phyloP scores from a whole-genome alignment of 2,113 vertebrate species.

The Pseudopipra pipra region DNA sequence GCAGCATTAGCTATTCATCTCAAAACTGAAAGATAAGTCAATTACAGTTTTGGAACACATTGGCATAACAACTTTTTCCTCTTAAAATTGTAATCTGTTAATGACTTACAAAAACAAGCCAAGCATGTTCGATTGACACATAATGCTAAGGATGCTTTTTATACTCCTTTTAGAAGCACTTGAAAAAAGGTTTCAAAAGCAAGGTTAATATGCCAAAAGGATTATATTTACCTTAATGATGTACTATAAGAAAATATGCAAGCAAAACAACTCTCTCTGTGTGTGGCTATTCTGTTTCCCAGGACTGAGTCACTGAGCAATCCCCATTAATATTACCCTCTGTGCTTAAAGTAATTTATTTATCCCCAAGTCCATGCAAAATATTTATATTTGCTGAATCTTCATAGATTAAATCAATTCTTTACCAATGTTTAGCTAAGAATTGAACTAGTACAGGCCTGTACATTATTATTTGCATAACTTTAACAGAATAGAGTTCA shows the following conservation, averaged over 20 bases:
- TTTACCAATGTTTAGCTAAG: slow-evolving; percentile 6
- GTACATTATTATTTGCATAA: slow-evolving; percentile 18
- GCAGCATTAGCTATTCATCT: background rate
- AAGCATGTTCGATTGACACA: background rate
- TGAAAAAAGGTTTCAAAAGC: slow-evolving; percentile 25
- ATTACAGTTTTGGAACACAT: background rate
- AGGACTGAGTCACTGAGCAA: slow-evolving; percentile 29
- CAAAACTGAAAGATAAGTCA: background rate
- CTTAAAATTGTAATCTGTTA: background rate
- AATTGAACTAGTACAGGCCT: slow-evolving; percentile 20
- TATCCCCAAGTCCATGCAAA: slow-evolving; percentile 19
- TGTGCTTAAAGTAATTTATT: slow-evolving; percentile 6
- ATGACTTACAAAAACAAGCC: background rate
- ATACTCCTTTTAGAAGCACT: slow-evolving; percentile 2
- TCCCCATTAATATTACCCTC: background rate
- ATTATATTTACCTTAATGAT: slow-evolving; percentile 60
- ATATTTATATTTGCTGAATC: slow-evolving; percentile 45
- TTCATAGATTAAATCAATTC: slow-evolving; percentile 14
- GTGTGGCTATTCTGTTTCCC: slow-evolving; percentile 27
- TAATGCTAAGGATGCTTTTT: background rate
- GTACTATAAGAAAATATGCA: slow-evolving; percentile 48
- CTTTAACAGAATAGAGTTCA: background rate
- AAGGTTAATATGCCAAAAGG: slow-evolving; percentile 31
- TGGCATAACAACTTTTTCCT: background rate
- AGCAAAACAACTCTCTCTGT: slow-evolving; percentile 36